phyloP scores from a whole-genome alignment of 1,140 invertebrate genomes.

The Diuraphis noxia region DNA sequence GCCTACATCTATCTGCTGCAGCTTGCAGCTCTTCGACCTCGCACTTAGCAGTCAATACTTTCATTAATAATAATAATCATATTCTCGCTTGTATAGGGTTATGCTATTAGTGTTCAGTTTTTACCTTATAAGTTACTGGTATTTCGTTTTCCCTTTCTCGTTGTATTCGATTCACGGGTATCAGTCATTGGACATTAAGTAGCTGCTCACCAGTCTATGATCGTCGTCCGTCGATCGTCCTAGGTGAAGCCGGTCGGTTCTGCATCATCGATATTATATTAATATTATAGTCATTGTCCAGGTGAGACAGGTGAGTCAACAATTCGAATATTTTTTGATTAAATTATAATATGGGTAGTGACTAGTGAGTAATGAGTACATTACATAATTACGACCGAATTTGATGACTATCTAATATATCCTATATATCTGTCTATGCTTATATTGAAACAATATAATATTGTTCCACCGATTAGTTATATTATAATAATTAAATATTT shows the following conservation, averaged over 20 bases:
- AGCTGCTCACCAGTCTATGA: background rate
- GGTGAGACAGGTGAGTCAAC: conserved; percentile 36
- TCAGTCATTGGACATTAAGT: background rate
- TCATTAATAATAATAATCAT: background rate
- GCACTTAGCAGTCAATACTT: background rate
- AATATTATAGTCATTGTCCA: background rate
- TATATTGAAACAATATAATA: background rate
- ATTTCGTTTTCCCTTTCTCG: background rate
- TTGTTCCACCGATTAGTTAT: background rate
- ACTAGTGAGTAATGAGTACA: background rate
- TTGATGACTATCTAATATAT: background rate
- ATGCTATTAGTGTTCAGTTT: background rate
- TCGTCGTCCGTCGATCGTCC: background rate
- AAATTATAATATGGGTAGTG: background rate
- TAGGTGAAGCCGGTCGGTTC: background rate
- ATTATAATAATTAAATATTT: background rate
- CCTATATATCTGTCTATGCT: background rate
- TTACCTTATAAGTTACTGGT: conserved; percentile 7
- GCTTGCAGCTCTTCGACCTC: background rate
- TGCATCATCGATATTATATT: background rate
- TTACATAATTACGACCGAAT: background rate
- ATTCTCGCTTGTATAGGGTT: background rate
- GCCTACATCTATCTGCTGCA: background rate
- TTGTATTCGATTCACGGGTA: background rate
- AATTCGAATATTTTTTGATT: background rate